Base-by-base conservation (phyloP, 2,888 invertebrate genomes). In the Scaeva pyrastri region DNA sequence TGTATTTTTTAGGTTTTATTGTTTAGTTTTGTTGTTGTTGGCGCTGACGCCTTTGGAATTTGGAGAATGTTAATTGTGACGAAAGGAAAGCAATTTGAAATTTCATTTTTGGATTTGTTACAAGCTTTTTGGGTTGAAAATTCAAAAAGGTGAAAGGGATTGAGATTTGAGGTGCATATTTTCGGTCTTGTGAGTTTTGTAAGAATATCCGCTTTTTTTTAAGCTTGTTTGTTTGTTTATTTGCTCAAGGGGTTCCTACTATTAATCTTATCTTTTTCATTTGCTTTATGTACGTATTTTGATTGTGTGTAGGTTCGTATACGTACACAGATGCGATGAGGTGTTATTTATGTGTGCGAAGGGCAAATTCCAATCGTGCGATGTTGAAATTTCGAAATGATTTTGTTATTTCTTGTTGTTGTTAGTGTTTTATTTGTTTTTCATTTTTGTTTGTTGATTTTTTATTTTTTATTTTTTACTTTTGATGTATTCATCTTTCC, bases 91-190 rank as follows among this genome's bases (percentile, higher is more conserved):
- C 81, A 72, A 21, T 80, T 26, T 64, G 45, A 23, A 16, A 43
- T 68, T 74, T 74, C 50, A 50, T 31, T 70, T 50, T 31, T 60
- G 11, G 55, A 73, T 71, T 74, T 84, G 66, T 66, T 58, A 56
- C 64, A 71, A 71, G 36, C 75, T 79, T 73, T 62, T 50, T 74
- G 26, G 26, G 11, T 78, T 21, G 14, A 72, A 66, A 71, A 36
- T 68, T 14, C 4, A 16, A 8, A 73, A 73, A 80, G 81, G 85
- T 85, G 76, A 85, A 81, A 81, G 80, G 81, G 70, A 81, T 77
- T 72, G 52, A 7, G 43, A 75, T 66, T 58, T n/a, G n/a, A 48
- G 16, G 6, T 45, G 12, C 68, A 60, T 16, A 62, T 43, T 71
- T 79, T 74, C 26, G 11, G 36, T 56, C 56, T 21, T 14, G 0